phyloP scores from a whole-genome alignment of 1,140 invertebrate species.

The Olivierus martensii region DNA sequence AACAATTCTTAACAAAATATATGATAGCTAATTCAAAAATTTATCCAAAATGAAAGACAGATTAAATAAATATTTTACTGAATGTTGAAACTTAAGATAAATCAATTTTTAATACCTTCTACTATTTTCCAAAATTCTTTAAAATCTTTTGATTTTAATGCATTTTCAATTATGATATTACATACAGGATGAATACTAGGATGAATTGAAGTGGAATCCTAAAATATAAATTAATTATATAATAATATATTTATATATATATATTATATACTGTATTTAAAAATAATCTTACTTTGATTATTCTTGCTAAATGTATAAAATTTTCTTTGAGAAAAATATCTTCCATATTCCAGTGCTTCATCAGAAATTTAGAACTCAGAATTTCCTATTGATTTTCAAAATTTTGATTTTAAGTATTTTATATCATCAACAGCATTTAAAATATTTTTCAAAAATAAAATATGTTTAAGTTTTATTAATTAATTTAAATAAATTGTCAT shows the following conservation, averaged over 20 bases:
- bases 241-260: background rate
- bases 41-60: background rate
- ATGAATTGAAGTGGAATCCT: constrained; percentile 12
- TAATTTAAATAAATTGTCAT: no score
- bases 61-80: background rate
- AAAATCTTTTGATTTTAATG: constrained; percentile 1
- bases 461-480: no score
- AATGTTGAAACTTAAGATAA: background rate
- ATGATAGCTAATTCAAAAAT: no score
- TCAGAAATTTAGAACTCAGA: constrained; percentile 36
- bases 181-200: constrained; percentile 17
- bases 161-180: background rate
- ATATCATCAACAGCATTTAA: no score
- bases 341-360: constrained; percentile 37
- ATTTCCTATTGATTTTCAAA: no score
- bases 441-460: no score
- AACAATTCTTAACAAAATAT: no score
- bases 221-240: constrained; percentile 1
- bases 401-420: no score
- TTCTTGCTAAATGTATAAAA: constrained; percentile 36
- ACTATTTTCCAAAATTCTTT: constrained; percentile 9
- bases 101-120: constrained; percentile 8
- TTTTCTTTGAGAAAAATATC: constrained; percentile 41
- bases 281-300: constrained; percentile 45
- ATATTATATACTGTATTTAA: background rate